These are phyloP conservation scores for Altica lythri DNA, from an alignment of 2,888 invertebrate genomes.

Conservation along the genomic window DNA sequence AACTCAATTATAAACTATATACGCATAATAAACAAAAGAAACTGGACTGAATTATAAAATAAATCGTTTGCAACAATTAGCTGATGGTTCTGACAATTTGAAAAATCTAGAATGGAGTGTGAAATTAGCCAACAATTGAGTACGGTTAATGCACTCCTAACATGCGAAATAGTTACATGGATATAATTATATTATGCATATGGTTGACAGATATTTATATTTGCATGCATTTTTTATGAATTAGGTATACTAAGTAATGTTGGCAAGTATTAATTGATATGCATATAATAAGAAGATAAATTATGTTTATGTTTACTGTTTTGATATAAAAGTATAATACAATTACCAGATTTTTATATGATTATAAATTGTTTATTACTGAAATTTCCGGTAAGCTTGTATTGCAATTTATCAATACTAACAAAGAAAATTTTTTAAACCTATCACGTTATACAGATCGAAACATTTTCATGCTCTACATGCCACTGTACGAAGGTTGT, in stretches of 20 bases:
- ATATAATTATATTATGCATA: not conserved
- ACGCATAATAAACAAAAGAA: conserved; percentile 35
- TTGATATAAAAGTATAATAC: too few species aligned
- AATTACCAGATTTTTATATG: too few species aligned
- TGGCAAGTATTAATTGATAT: not conserved
- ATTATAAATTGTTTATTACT: too few species aligned
- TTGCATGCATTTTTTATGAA: conserved; percentile 8
- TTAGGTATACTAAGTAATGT: conserved; percentile 6
- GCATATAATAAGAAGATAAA: too few species aligned
- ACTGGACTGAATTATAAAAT: conserved; percentile 18
- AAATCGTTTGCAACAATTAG: conserved; percentile 17
- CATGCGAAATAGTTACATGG: conserved; percentile 5
- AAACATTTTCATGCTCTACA: too few species aligned
- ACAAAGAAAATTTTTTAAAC: too few species aligned
- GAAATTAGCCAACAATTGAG: conserved; percentile 10
- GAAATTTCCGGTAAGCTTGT: too few species aligned
- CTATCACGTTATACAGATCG: too few species aligned
- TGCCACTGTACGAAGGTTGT: too few species aligned
- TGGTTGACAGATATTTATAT: conserved; percentile 1
- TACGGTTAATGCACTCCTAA: conserved; percentile 10
- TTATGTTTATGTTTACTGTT: too few species aligned
- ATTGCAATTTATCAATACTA: too few species aligned
- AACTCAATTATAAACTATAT: conserved; percentile 40
- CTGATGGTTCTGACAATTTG: conserved; percentile 21
- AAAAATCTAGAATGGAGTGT: conserved; percentile 9